Percentiles rank a stretch among this genome's conserved stretches.
Conservation (phyloP, 2,888 invertebrate species). For the Hemaris fuciformis region DNA sequence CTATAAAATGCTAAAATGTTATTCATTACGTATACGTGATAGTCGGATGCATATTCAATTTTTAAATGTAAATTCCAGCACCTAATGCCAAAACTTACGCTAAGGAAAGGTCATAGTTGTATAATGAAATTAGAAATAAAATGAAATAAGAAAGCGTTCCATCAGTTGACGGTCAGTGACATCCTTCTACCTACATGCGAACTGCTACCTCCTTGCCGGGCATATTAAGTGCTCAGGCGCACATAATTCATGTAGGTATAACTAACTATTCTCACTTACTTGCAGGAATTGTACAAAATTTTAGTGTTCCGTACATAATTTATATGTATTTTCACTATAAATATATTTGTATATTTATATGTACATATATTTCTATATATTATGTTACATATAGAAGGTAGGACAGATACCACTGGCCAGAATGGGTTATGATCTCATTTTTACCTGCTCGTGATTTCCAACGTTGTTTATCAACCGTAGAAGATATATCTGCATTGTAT, state of each 20-base stretch:
- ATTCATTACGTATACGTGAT: conserved; percentile 6
- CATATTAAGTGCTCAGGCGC: background rate
- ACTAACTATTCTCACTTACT: background rate
- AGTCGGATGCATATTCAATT: background rate
- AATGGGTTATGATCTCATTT: background rate
- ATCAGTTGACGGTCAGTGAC: conserved; percentile 30
- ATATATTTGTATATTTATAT: too few relatives aligned
- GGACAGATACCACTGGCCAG: too few relatives aligned
- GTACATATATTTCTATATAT: too few relatives aligned
- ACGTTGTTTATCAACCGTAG: background rate
- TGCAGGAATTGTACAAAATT: background rate
- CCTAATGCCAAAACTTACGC: background rate
- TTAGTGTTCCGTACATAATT: background rate
- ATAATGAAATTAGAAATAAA: background rate
- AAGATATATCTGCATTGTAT: background rate
- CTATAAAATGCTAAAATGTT: conserved; percentile 12
- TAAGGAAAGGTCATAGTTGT: background rate
- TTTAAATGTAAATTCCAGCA: background rate
- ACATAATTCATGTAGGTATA: background rate
- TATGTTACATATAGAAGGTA: too few relatives aligned
- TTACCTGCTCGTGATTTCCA: background rate
- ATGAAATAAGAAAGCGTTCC: conserved; percentile 18
- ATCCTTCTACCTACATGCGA: conserved; percentile 14
- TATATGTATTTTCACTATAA: too few relatives aligned
- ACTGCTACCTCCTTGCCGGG: conserved; percentile 7